Evolutionary conservation across 2,888 invertebrate genomes (phyloP), one percentile per base, ranked within the genome.

Genomic region (Schizaphis graminum): DNA sequence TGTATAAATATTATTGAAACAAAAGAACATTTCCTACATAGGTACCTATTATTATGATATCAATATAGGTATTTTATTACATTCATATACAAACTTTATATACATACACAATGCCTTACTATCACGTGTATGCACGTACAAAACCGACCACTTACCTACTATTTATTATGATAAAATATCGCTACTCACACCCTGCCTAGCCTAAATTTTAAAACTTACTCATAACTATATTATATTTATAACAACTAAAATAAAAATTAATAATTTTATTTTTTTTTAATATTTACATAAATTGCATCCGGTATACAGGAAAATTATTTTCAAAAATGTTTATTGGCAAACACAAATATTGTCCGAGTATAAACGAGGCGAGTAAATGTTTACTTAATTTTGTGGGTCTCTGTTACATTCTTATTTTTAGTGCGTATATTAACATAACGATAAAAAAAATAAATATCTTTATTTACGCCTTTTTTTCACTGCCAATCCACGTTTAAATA

Each of bases 21-120:
- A 56, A 67, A 67, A 21, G n/a, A 67, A 90, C 67, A 90, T 90
- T 90, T 90, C 47, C 56, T 57, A 89, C 57, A 26, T 56, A n/a
- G n/a, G n/a, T n/a, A 57, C 44, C 89, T 89, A 56, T 24, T 88
- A 53, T 53, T 53, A n/a, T 61, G n/a, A 61, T 47, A 44, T 61
- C 16, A 61, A 28, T 28, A 26, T n/a, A 47, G 3, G 24, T 13
- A 47, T 86, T 28, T 47, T 28, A 47, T 47, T 47, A 86, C 44
- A 85, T 8, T 7, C 5, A 11, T 61, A 61, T 61, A 13, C 41
- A 26, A 35, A 56, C 24, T 4, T n/a, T 49, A 86, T 47, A 13
- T 24, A 89, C 10, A 61, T n/a, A 53, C 16, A 85, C 44, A 1
- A 47, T 90, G 16, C 47, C 35, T 10, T 44, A 47, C 26, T 10